phyloP scores from a whole-genome alignment of 2,113 vertebrate species.

The Megaptera novaeangliae region DNA sequence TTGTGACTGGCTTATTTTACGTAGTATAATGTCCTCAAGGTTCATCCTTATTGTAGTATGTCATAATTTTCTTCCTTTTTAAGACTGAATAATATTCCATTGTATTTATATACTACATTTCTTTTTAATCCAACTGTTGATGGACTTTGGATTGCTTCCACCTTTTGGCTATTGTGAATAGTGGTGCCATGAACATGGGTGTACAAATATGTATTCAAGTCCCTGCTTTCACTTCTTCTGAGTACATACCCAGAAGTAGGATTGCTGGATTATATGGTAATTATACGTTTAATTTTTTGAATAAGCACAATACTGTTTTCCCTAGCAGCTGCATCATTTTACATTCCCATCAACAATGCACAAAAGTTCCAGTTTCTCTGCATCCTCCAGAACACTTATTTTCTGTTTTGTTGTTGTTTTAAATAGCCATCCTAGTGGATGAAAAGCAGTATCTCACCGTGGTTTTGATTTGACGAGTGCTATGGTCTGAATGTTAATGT shows the following conservation, averaged over 20 bases:
- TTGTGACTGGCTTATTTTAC: not conserved
- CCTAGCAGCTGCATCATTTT: not conserved
- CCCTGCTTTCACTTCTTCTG: not conserved
- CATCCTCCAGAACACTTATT: not conserved
- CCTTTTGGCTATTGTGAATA: not conserved
- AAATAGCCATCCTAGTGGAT: not conserved
- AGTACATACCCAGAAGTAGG: not conserved
- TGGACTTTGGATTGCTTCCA: not conserved
- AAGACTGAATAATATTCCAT: not conserved
- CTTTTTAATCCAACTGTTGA: not conserved
- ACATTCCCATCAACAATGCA: not conserved
- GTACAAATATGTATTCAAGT: not conserved
- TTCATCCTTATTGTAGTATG: not conserved
- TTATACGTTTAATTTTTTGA: not conserved
- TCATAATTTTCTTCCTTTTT: not conserved
- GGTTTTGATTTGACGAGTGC: not conserved
- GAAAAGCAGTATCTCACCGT: not conserved
- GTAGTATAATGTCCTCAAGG: not conserved
- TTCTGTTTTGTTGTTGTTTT: not conserved
- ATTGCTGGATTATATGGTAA: not conserved
- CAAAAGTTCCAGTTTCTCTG: not conserved
- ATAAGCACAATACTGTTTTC: not conserved
- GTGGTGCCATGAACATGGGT: not conserved
- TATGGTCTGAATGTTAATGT: not conserved
- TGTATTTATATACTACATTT: not conserved